Conservation (phyloP, 2,113 vertebrate genomes). For the Aegotheles bennettii region DNA sequence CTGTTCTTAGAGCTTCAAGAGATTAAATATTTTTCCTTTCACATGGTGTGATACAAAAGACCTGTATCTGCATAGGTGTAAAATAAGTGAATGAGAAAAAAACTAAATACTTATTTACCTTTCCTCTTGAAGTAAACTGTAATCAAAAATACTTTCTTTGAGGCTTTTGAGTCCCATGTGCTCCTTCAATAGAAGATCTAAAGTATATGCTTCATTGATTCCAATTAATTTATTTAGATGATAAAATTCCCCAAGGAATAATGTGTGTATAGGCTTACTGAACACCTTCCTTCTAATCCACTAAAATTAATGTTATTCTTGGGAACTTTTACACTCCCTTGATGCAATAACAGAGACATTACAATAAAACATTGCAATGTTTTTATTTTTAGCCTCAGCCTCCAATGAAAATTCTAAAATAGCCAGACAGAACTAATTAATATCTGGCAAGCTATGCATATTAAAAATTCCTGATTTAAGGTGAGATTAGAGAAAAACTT, state of each 20-base stretch:
- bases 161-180: neutral
- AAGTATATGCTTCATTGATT: neutral
- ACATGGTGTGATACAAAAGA: neutral
- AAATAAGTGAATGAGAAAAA: neutral
- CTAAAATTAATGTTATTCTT: neutral
- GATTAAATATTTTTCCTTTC: neutral
- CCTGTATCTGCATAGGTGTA: neutral
- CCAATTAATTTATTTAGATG: conserved; percentile 18
- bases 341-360: neutral
- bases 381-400: neutral
- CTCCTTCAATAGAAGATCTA: neutral
- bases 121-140: neutral
- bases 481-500: neutral
- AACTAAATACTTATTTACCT: neutral
- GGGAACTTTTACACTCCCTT: neutral
- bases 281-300: neutral
- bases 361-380: neutral
- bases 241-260: neutral
- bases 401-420: neutral
- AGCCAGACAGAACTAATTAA: neutral
- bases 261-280: neutral
- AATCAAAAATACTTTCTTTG: conserved; percentile 2
- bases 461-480: neutral
- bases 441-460: neutral
- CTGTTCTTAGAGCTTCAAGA: neutral